Base-by-base conservation (phyloP, 2,797 vertebrate species). In the Schizopygopsis pylzovi region DNA sequence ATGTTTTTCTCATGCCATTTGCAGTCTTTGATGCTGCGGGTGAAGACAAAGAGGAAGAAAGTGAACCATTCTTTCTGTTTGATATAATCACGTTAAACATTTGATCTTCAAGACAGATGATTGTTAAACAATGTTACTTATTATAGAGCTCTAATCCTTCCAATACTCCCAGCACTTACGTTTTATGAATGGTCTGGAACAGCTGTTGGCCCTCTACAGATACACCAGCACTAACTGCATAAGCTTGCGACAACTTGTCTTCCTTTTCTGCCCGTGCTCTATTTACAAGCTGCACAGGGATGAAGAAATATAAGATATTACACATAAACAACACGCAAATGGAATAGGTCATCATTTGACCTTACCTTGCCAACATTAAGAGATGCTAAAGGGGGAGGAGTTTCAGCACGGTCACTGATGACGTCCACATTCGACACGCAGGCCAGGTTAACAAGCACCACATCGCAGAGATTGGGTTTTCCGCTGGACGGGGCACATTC, bases 1-100 rank as follows among this genome's bases (percentile, higher is more conserved):
- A 97, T 97, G 95, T 96, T 97, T 93, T 97, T 97, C 95, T 97
- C 96, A 93, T 97, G 96, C 96, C 96, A 97, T 94, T 96, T 97
- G 94, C 96, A 97, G 91, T 97, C 96, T 92, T 97, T 97, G 93
- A 97, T 97, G 91, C 96, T 97, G 91, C n/a, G 67, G 9, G 49
- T 76, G 54, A 37, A 81, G 37, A 54, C 10, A 0, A n/a, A 33
- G 33, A 43, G 12, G 6, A 65, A 43, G 25, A 28, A 28, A 61
- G 41, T 59, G 4, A 47, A 54, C 6, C 2, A 41, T 41, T 11
- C 16, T 33, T 72, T 56, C 22, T 13, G 49, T 56, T 56, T 81
- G 12, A 70, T 18, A 28, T 68, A 22, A 33, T 65, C 41, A 13
- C 8, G 16, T 20, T 79, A 33, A 54, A 39, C 11, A 10, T 45